Conservation (phyloP, 2,797 vertebrate genomes). For the Ptychobarbus kaznakovi region DNA sequence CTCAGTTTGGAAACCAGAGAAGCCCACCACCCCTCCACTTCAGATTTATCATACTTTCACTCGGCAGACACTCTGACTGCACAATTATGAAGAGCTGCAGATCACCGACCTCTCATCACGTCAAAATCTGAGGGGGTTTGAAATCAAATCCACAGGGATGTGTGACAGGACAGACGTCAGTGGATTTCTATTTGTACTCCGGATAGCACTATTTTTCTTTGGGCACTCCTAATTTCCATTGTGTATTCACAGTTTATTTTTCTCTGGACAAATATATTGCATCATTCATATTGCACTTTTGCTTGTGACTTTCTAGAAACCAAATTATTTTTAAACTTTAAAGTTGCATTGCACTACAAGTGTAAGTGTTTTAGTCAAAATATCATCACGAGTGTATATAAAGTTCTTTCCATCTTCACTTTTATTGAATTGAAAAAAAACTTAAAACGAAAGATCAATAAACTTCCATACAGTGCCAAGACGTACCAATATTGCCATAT, state of each 20-base stretch:
- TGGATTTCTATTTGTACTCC: background rate
- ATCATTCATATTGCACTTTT: background rate
- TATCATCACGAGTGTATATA: background rate
- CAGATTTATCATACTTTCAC: constrained; percentile 45
- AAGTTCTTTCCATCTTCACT: background rate
- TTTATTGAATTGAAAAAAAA: background rate
- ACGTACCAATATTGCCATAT: background rate
- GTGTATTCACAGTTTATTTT: background rate
- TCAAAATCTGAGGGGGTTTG: constrained; percentile 14
- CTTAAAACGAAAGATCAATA: background rate
- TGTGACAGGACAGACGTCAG: constrained; percentile 33
- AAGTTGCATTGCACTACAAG: background rate
- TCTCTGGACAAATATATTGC: background rate
- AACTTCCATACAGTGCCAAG: background rate
- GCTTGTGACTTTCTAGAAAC: background rate
- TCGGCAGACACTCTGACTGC: constrained; percentile 25
- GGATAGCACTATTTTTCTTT: constrained; percentile 4
- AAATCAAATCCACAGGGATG: constrained; percentile 17
- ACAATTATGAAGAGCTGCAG: constrained; percentile 31
- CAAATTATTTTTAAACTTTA: background rate
- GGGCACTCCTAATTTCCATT: background rate
- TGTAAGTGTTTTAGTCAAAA: background rate
- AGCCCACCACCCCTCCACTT: constrained; percentile 30
- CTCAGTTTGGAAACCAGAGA: constrained; percentile 50
- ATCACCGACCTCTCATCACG: constrained; percentile 29